Percentiles rank a stretch among this genome's conserved stretches.
These are phyloP conservation scores for Arvicola amphibius DNA, from an alignment of 2,797 vertebrate species.

Conservation along the genomic window DNA sequence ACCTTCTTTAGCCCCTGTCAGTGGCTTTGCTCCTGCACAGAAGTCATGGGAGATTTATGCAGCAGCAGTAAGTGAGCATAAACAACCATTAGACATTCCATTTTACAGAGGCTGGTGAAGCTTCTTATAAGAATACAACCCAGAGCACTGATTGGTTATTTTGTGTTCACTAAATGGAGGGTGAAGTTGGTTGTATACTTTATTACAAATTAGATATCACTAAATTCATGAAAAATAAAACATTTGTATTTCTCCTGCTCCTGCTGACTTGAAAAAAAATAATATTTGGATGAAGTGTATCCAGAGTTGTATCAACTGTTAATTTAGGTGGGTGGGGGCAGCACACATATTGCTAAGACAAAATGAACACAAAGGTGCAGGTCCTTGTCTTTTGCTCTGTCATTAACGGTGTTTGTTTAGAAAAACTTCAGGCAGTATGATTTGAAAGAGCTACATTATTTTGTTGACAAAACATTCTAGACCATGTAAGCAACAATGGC, in stretches of 20 bases:
- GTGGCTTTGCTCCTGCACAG: background rate
- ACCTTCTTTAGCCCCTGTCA: conserved; percentile 17
- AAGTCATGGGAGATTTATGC: background rate
- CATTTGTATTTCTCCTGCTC: background rate
- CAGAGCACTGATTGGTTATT: background rate
- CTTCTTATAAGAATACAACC: background rate
- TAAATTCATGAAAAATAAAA: background rate
- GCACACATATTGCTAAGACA: background rate
- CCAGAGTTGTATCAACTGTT: background rate
- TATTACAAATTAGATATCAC: background rate
- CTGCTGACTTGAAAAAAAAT: background rate
- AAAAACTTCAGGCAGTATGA: background rate
- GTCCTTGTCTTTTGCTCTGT: background rate
- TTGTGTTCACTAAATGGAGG: background rate
- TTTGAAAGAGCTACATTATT: background rate
- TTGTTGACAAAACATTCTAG: background rate
- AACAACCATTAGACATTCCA: background rate
- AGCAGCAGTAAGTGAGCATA: background rate
- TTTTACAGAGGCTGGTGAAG: background rate
- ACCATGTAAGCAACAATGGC: background rate
- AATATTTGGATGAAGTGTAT: background rate
- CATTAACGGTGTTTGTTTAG: background rate
- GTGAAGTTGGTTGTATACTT: background rate
- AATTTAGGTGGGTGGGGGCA: background rate
- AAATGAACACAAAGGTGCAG: background rate